Conservation (phyloP, 2,113 vertebrate species). For the Notothenia rossii region DNA sequence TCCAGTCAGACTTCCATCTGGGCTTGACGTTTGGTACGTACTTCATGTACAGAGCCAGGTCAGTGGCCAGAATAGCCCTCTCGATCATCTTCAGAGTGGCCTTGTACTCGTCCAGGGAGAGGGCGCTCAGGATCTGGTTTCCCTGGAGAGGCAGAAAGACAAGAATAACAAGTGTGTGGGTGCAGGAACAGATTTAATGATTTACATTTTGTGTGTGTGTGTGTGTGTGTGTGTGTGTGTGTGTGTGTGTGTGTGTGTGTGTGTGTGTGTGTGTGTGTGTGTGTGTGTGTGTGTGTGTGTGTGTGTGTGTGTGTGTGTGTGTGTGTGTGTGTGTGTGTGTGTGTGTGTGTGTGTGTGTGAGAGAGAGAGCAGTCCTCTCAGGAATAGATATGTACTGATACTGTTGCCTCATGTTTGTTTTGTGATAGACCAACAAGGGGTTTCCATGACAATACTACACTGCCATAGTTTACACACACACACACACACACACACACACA, state of each 20-base stretch:
- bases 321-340: no score
- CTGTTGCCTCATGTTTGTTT: no score
- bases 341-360: no score
- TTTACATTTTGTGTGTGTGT: background rate
- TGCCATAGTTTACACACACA: background rate
- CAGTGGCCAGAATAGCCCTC: constrained; percentile 96
- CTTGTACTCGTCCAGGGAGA: constrained; percentile 97
- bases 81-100: constrained; percentile 95
- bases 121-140: constrained; percentile 95
- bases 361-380: no score
- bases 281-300: no score
- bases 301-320: background rate
- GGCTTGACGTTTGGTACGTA: constrained; percentile 83
- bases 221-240: no score
- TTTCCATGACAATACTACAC: constrained; percentile 32
- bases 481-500: background rate
- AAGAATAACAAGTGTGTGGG: background rate
- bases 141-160: constrained; percentile 82
- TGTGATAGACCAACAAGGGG: background rate
- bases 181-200: background rate
- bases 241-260: no score
- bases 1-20: constrained; percentile 42
- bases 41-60: constrained; percentile 96
- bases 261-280: no score
- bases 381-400: no score